Evolutionary conservation across 2,888 invertebrate genomes (phyloP), one percentile per base, ranked within the genome.

Genomic region (Lithophane leautieri): DNA sequence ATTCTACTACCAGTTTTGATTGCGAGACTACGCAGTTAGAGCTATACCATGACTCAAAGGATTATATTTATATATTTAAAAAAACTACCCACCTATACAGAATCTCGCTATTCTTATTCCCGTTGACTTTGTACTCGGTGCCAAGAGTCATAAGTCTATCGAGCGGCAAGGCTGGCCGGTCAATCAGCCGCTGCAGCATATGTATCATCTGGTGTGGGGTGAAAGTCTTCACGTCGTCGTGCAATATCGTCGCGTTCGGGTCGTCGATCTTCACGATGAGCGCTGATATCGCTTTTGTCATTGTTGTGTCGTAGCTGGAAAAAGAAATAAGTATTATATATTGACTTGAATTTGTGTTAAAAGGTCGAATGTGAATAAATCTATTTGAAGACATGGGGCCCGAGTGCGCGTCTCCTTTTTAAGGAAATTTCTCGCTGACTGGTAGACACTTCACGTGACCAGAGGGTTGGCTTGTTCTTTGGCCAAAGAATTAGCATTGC

Each of bases 61-160:
- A 54, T n/a, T 54, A n/a, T n/a, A 54, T 34, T 34, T 34, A 34
- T 4, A 34, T 4, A 34, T 34, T 34, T 4, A 4, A 56, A 54
- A 56, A 14, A 25, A n/a, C 34, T 19, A 67, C 72, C 67, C 60
- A 92, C 91, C 93, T 92, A 79, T 90, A 93, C 28, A 97, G 97
- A 69, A 99, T 98, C 95, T 99, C 99, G 0, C 98, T 96, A 93
- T 99, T 99, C 86, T 97, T 97, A 9, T 97, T 97, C 0, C 91
- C 91, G 70, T 97, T 97, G 76, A 99, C 95, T 47, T 97, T 95
- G 92, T 99, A 99, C 0, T 97, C 92, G 0, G 95, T 91, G 58
- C 91, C 93, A 3, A 94, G 61, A 1, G 42, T 60, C 0, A 67
- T 70, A 25, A 98, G 92, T 87, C 97, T 98, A 1, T 94, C 93